Evolutionary conservation across 2,113 vertebrate genomes (phyloP).

Genomic region (Chascanopsetta lugubris): DNA sequence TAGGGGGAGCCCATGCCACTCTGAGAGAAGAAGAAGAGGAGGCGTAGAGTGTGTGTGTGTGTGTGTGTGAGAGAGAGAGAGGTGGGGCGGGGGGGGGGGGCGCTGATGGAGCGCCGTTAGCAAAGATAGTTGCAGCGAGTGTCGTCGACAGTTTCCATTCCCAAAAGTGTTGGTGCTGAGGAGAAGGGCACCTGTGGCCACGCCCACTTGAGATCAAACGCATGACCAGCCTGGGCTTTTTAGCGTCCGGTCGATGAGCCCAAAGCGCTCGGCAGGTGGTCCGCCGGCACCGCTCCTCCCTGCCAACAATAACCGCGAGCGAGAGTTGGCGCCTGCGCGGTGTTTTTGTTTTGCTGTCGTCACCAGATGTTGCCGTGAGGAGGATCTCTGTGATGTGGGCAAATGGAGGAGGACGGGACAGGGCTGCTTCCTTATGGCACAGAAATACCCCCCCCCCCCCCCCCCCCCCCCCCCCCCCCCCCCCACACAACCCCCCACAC

Average conservation of each 20-base stretch:
- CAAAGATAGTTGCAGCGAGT: too few species aligned
- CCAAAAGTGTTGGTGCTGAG: too few species aligned
- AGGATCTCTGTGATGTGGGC: slow-evolving; percentile 8
- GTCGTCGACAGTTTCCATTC: too few species aligned
- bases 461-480: not conserved
- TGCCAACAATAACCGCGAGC: not conserved
- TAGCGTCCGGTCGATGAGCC: slow-evolving; percentile 58
- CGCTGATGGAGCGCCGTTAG: too few species aligned
- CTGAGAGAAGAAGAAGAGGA: too few species aligned
- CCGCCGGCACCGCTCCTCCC: not conserved
- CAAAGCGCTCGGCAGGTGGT: slow-evolving; percentile 20
- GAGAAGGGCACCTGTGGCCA: too few species aligned
- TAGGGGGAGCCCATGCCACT: too few species aligned
- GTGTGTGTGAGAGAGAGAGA: too few species aligned
- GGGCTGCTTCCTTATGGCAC: slow-evolving; percentile 23
- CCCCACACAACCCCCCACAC: too few species aligned
- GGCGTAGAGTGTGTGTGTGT: too few species aligned
- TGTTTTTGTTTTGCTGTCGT: not conserved
- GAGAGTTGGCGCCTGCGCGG: not conserved
- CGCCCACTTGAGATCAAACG: too few species aligned
- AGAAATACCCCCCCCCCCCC: slow-evolving; percentile 13
- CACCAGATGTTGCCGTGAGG: slow-evolving; percentile 41
- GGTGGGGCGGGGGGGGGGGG: too few species aligned
- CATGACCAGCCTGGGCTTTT: slow-evolving; percentile 53
- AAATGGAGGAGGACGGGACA: slow-evolving; percentile 10